Evolutionary conservation across 2,113 vertebrate genomes (phyloP).

Genomic region (Chelonoidis abingdonii): DNA sequence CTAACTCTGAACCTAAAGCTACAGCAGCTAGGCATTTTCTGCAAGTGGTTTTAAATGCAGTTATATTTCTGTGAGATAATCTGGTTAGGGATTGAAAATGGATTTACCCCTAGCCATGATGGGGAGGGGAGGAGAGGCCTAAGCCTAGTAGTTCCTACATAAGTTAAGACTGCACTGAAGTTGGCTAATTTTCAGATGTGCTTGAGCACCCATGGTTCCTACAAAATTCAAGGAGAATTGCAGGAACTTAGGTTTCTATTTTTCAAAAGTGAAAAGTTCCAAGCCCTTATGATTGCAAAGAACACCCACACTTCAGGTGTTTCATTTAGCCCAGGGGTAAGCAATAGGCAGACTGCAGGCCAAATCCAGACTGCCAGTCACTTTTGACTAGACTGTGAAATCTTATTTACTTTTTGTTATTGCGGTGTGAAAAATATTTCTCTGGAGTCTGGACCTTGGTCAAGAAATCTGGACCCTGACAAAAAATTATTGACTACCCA

Average conservation of each 20-base stretch:
- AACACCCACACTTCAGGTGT: conserved; percentile 15
- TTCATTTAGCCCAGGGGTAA: conserved; percentile 15
- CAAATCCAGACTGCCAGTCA: too few relatives aligned
- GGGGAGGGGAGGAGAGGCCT: background rate
- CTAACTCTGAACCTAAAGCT: background rate
- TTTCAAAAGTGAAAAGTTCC: background rate
- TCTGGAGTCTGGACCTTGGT: background rate
- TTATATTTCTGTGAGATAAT: background rate
- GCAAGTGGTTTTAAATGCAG: background rate
- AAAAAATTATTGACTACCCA: too few relatives aligned
- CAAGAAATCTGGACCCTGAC: too few relatives aligned
- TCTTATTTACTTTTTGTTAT: too few relatives aligned
- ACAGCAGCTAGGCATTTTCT: background rate
- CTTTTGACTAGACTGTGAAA: too few relatives aligned
- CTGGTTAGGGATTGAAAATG: background rate
- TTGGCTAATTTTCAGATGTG: background rate
- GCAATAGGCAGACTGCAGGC: too few relatives aligned
- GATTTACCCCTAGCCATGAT: background rate
- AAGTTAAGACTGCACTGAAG: background rate
- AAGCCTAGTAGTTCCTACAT: background rate
- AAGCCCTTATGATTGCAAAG: background rate
- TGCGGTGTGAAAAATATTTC: too few relatives aligned
- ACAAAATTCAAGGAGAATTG: background rate
- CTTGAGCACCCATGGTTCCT: background rate
- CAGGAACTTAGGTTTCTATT: background rate